These are phyloP conservation scores for Synanthedon andrenaeformis DNA, from an alignment of 2,888 invertebrate species.

Conservation along the genomic window DNA sequence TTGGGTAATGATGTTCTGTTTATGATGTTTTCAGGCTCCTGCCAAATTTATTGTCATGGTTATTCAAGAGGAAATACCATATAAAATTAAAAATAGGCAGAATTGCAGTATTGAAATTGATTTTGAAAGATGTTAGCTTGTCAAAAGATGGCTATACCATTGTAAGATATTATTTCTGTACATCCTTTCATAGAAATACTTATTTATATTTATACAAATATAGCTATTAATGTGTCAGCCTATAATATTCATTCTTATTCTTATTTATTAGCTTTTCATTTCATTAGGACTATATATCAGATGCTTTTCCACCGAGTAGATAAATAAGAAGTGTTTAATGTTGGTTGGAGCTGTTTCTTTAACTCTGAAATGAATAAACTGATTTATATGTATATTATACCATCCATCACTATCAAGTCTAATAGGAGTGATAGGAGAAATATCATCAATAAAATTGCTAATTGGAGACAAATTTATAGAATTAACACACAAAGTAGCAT, in stretches of 20 bases:
- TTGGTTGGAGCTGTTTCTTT: constrained; percentile 79
- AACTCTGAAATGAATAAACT: constrained; percentile 90
- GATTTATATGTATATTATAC: constrained; percentile 69
- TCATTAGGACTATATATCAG: no score
- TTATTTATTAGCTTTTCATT: no score
- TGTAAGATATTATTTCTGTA: constrained; percentile 58
- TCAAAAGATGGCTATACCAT: constrained; percentile 83
- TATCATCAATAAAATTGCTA: no score
- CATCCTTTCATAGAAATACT: background rate
- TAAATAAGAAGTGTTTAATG: no score
- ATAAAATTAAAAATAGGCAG: constrained; percentile 84
- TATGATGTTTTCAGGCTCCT: constrained; percentile 73
- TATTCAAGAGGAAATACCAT: constrained; percentile 82
- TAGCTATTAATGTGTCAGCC: no score
- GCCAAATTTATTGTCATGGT: constrained; percentile 82
- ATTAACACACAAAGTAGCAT: no score
- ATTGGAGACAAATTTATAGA: no score
- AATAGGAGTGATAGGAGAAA: no score
- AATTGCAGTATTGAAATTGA: constrained; percentile 84
- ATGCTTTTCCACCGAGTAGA: no score
- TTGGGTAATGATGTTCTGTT: constrained; percentile 9
- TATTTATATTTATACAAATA: background rate
- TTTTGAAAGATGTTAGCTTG: constrained; percentile 83
- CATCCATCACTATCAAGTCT: no score
- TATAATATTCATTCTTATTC: constrained; percentile 62